Conservation (phyloP, 2,113 vertebrate genomes). For the Salvelinus fontinalis region DNA sequence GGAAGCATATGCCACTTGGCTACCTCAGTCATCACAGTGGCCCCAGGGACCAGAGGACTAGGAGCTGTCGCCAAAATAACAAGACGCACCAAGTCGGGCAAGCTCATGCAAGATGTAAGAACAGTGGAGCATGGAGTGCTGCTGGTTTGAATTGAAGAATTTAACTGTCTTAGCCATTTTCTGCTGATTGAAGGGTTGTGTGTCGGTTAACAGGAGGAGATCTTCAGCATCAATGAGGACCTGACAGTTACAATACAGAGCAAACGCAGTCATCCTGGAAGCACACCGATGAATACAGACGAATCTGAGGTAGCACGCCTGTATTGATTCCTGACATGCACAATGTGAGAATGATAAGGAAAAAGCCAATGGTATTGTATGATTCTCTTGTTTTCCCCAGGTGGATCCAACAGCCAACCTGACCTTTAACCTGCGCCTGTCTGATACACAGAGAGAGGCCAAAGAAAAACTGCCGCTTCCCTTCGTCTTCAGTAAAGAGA, state of each 20-base stretch:
- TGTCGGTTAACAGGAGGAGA: slow-evolving; percentile 60
- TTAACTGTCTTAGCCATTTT: too few relatives aligned
- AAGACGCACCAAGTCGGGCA: slow-evolving; percentile 71
- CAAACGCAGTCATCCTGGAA: slow-evolving; percentile 41
- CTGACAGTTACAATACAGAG: slow-evolving; percentile 55
- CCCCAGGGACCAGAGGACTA: slow-evolving; percentile 43
- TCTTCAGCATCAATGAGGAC: slow-evolving; percentile 68
- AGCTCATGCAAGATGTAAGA: slow-evolving; percentile 71
- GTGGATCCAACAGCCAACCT: slow-evolving; percentile 76
- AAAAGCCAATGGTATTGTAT: background rate
- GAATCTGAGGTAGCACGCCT: slow-evolving; percentile 60
- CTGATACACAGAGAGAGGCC: slow-evolving; percentile 75
- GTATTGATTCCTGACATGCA: background rate
- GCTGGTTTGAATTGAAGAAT: too few relatives aligned
- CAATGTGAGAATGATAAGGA: background rate
- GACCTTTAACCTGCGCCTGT: slow-evolving; percentile 87
- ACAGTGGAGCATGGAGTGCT: too few relatives aligned
- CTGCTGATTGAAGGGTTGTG: slow-evolving; percentile 1
- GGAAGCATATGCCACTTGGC: slow-evolving; percentile 73
- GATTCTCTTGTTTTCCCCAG: slow-evolving; percentile 42
- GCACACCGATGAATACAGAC: slow-evolving; percentile 40
- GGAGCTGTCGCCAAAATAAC: slow-evolving; percentile 61
- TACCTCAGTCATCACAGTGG: slow-evolving; percentile 67
- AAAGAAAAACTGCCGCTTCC: slow-evolving; percentile 82
- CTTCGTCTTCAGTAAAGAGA: slow-evolving; percentile 85